Percentiles rank a stretch among this genome's conserved stretches.
These are phyloP conservation scores for Palloptera scutellata DNA, from an alignment of 2,888 invertebrate species.

Conservation along the genomic window DNA sequence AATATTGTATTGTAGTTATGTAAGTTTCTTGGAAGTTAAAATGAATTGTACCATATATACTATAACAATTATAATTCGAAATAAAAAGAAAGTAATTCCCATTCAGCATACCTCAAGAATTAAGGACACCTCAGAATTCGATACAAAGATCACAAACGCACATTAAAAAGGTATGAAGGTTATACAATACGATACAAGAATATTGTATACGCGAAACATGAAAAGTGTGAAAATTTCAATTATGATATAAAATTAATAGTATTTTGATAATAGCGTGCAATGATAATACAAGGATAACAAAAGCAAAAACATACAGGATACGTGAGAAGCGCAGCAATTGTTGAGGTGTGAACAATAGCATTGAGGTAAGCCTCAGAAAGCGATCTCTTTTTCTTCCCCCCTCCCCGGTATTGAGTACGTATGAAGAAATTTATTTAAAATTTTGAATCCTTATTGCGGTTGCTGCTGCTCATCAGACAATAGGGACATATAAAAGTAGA, in stretches of 20 bases:
- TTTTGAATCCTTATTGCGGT: not conserved
- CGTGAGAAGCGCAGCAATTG: slow-evolving; percentile 3
- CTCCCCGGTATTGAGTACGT: too few relatives aligned
- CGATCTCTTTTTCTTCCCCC: not conserved
- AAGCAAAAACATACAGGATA: slow-evolving; percentile 1
- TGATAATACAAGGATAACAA: slow-evolving; percentile 25
- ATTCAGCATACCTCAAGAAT: too few relatives aligned
- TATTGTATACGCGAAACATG: slow-evolving; percentile 19
- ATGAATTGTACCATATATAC: too few relatives aligned
- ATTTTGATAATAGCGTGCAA: slow-evolving; percentile 51
- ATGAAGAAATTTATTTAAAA: too few relatives aligned
- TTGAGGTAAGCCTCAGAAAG: slow-evolving; percentile 36
- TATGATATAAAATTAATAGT: slow-evolving; percentile 46
- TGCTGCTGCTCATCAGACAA: not conserved
- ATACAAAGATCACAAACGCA: too few relatives aligned
- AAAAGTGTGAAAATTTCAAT: slow-evolving; percentile 42
- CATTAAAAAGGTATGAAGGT: too few relatives aligned
- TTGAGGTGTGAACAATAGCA: not conserved
- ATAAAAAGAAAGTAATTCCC: too few relatives aligned
- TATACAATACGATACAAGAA: too few relatives aligned
- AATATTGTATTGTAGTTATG: too few relatives aligned
- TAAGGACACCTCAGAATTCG: too few relatives aligned
- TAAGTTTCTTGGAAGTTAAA: too few relatives aligned
- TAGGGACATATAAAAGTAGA: not conserved
- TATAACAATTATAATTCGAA: too few relatives aligned